Evolutionary conservation across 2,797 vertebrate species (phyloP).

Genomic region (Hemitrygon akajei): DNA sequence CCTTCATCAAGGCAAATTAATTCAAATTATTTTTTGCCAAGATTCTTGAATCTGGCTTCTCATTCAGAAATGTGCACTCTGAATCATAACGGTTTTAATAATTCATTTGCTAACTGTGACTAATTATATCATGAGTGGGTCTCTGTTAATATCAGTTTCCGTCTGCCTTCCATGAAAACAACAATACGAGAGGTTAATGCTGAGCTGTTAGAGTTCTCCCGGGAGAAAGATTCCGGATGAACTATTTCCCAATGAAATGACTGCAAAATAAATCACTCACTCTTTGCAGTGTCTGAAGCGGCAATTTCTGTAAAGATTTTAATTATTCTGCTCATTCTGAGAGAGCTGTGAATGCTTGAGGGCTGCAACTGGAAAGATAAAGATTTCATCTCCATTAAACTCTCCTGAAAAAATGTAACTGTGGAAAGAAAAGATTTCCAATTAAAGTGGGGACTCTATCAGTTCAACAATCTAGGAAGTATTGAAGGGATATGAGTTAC

Average conservation of each 20-base stretch:
- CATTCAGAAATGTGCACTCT: not conserved
- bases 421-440: not conserved
- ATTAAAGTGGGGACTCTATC: slow-evolving; percentile 7
- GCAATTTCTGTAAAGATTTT: slow-evolving; percentile 14
- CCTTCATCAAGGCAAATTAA: too few species aligned
- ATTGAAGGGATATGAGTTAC: not conserved
- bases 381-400: not conserved
- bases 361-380: not conserved
- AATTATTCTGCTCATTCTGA: slow-evolving; percentile 18
- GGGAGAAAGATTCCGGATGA: slow-evolving; percentile 20
- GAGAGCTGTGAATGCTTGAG: not conserved
- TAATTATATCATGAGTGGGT: slow-evolving; percentile 7
- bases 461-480: not conserved
- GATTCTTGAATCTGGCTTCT: not conserved
- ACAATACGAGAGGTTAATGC: slow-evolving; percentile 11
- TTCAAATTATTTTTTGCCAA: not conserved
- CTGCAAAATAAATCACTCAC: slow-evolving; percentile 16
- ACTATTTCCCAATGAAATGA: slow-evolving; percentile 21
- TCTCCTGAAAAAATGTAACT: not conserved
- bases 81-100: not conserved
- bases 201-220: not conserved
- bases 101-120: slow-evolving; percentile 29
- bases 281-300: slow-evolving; percentile 15
- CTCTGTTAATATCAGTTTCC: slow-evolving; percentile 1
- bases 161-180: not conserved